Conservation (phyloP, 37 sponge, comb jelly and placozoan genomes). For the Ianthella basta region DNA sequence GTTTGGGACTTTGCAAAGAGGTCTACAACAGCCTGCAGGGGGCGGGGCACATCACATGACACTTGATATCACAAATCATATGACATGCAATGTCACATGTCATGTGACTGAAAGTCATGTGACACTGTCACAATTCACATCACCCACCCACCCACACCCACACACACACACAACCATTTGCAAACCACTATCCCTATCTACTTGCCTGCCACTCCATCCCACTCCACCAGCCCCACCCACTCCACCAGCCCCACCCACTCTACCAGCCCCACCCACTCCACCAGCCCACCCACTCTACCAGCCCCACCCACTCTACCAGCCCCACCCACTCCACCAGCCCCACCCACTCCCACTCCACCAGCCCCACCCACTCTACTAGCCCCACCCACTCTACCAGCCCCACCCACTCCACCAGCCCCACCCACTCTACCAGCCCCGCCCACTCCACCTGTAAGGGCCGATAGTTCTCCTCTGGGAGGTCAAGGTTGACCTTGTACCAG, state of each 20-base stretch:
- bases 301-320: conserved; percentile 29
- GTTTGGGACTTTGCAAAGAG: conserved; percentile 3
- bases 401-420: not conserved
- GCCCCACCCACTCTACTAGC: not conserved
- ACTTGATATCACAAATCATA: not conserved
- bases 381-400: not conserved
- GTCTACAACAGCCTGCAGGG: conserved; percentile 43
- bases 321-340: not conserved
- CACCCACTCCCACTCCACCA: not conserved
- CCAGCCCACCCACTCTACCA: not conserved
- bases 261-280: not conserved
- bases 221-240: too few species aligned
- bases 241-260: not conserved
- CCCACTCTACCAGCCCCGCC: not conserved
- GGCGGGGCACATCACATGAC: not conserved
- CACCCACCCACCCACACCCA: not conserved
- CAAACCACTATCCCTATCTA: too few species aligned
- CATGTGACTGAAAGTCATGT: not conserved
- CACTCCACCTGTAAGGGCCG: conserved; percentile 53
- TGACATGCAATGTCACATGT: not conserved
- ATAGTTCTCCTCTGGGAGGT: conserved; percentile 36
- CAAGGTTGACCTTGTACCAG: conserved; percentile 38
- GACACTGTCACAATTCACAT: not conserved
- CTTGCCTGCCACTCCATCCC: too few species aligned
- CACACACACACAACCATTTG: conserved; percentile 9